phyloP scores from a whole-genome alignment of 1,140 invertebrate genomes.

The Sipha flava region DNA sequence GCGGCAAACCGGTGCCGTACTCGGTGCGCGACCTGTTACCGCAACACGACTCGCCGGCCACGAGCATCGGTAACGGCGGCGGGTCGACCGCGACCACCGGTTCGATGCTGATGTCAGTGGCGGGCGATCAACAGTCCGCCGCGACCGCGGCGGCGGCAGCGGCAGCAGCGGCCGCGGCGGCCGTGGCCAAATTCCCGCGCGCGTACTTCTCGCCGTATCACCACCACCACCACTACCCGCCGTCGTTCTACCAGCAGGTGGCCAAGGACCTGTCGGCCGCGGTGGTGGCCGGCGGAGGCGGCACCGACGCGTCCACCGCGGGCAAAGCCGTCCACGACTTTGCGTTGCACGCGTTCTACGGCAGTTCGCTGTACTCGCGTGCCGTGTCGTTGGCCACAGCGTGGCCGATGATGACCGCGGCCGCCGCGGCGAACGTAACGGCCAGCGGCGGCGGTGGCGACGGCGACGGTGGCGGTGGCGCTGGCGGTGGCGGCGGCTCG shows the following conservation, averaged over 20 bases:
- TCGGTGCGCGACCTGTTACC: constrained; percentile 11
- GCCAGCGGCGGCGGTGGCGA: constrained; percentile 1
- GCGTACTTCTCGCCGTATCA: constrained; percentile 63
- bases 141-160: constrained; percentile 50
- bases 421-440: constrained; percentile 1
- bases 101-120: not conserved
- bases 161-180: constrained; percentile 49
- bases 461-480: constrained; percentile 39
- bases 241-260: constrained; percentile 45
- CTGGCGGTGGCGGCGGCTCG: no score
- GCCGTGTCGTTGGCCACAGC: constrained; percentile 44
- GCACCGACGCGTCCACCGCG: constrained; percentile 52
- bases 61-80: not conserved
- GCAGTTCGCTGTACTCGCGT: constrained; percentile 47
- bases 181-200: constrained; percentile 58
- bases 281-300: constrained; percentile 44
- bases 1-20: not conserved
- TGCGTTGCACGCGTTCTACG: constrained; percentile 52
- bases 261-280: constrained; percentile 44
- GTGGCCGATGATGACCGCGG: constrained; percentile 45
- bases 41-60: not conserved
- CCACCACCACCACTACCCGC: not conserved
- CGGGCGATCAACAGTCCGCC: not conserved
- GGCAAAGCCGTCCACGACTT: constrained; percentile 52
- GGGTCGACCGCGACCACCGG: not conserved